phyloP scores from a whole-genome alignment of 2,113 vertebrate genomes.

The Pseudolaguvia tuberculata region DNA sequence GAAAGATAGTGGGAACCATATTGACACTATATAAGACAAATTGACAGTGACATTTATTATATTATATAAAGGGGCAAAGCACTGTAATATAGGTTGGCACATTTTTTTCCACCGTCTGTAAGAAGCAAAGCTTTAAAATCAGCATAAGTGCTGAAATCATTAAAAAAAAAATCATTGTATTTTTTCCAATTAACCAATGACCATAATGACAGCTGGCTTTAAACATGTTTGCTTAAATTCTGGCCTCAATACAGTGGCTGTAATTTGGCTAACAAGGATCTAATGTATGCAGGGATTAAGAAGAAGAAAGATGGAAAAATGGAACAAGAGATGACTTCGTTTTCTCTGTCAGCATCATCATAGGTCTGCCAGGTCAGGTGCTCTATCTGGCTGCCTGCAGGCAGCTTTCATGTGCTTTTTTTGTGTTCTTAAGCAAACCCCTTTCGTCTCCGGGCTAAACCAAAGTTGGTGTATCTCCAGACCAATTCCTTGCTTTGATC shows the following conservation, averaged over 20 bases:
- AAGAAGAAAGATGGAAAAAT: neutral
- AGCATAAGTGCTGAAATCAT: slow-evolving; percentile 2
- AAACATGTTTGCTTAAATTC: neutral
- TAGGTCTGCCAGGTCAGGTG: slow-evolving; percentile 32
- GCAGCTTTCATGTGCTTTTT: slow-evolving; percentile 62
- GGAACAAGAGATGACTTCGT: slow-evolving; percentile 13
- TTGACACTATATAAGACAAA: slow-evolving; percentile 20
- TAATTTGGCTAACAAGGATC: slow-evolving; percentile 25
- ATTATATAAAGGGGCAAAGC: slow-evolving; percentile 3
- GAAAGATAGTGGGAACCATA: slow-evolving; percentile 49
- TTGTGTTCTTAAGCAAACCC: slow-evolving; percentile 60
- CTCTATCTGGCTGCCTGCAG: slow-evolving; percentile 55
- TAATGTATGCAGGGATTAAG: slow-evolving; percentile 14
- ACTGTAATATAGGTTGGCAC: slow-evolving; percentile 5
- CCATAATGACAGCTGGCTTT: slow-evolving; percentile 10
- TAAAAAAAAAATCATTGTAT: neutral
- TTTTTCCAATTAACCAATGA: slow-evolving; percentile 23
- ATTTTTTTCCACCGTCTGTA: neutral
- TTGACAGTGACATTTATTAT: neutral
- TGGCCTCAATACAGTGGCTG: slow-evolving; percentile 9
- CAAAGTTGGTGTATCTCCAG: slow-evolving; percentile 44
- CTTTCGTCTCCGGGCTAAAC: slow-evolving; percentile 41
- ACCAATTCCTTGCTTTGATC: slow-evolving; percentile 46
- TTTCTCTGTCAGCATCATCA: slow-evolving; percentile 4
- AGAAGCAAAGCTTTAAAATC: slow-evolving; percentile 2